Base-by-base conservation (phyloP, 2,888 invertebrate genomes). In the Perdita meconis region DNA sequence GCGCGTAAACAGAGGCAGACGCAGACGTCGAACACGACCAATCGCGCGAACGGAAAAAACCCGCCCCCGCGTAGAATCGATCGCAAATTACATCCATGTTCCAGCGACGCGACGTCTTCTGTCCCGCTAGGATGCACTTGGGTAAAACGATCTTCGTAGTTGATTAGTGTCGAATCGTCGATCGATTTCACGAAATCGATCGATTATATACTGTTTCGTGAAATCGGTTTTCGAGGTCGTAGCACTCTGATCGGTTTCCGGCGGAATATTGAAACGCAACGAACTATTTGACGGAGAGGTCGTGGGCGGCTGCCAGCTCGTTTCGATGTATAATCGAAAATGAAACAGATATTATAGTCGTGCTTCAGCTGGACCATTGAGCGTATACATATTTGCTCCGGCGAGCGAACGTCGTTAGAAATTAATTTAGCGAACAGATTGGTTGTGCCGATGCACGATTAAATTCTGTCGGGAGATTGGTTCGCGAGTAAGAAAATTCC, bases 261-360 rank as follows among this genome's bases (percentile, higher is more conserved):
- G 68, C 44, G 26, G 81, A 79, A 83, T 83, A 80, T 83, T 72
- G 77, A 80, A 81, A 80, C 74, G 81, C 81, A 68, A 75, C 80
- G 80, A 75, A 75, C 80, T 76, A 80, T 83, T 72, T 77, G 73
- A 70, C 22, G 4, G 53, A 10, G 44, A 53, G 47, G 38, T 50
- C 38, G 34, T 5, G 40, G 16, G 2, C 60, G 64, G 16, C 55
- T 51, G 19, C 24, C 16, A 30, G 38, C 50, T 40, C 76, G 40
- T 6, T 60, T 50, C 44, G 22, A n/a, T 12, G 63, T 79, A 72
- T 80, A 82, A 71, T 72, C 74, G 73, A 80, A 71, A 82, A 78
- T 69, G 82, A 82, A 82, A 79, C 82, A 63, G 81, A 65, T 79
- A 79, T 70, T 57, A 66, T 66, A 69, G 63, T 61, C 51, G 69